phyloP scores from a whole-genome alignment of 2,888 invertebrate genomes.

The Beris chalybata region DNA sequence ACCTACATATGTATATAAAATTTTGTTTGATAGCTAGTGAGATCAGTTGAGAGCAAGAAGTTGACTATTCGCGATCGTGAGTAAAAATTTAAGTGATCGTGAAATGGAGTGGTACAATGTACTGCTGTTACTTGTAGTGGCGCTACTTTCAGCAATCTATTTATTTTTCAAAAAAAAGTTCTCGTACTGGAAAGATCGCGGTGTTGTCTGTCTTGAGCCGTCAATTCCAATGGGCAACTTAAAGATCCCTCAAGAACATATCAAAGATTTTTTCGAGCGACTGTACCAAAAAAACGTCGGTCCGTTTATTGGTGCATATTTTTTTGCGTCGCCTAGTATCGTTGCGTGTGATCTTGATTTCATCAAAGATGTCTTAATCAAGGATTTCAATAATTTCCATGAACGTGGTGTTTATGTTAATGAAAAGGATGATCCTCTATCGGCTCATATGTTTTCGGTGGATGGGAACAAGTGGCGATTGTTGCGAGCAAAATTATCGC shows the following conservation, averaged over 20 bases:
- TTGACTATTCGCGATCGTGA: too few relatives aligned
- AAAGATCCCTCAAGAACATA: constrained; percentile 22
- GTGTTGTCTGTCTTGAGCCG: constrained; percentile 40
- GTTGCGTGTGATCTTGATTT: constrained; percentile 42
- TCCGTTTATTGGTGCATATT: constrained; percentile 36
- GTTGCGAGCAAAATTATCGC: constrained; percentile 51
- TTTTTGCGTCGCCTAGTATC: constrained; percentile 34
- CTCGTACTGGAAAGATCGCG: constrained; percentile 44
- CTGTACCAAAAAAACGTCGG: constrained; percentile 42
- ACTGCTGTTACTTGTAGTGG: not conserved
- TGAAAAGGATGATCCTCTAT: constrained; percentile 45
- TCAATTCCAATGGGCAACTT: constrained; percentile 45
- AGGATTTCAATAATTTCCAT: constrained; percentile 47
- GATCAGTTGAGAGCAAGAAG: too few relatives aligned
- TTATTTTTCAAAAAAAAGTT: constrained; percentile 29
- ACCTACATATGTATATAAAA: too few relatives aligned
- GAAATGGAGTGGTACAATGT: constrained; percentile 4
- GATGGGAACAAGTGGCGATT: constrained; percentile 53
- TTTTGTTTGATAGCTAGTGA: too few relatives aligned
- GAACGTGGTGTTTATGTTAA: constrained; percentile 44
- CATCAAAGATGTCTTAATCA: constrained; percentile 44
- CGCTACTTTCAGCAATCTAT: not conserved
- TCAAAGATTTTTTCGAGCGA: constrained; percentile 27
- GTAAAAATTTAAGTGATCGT: too few relatives aligned
- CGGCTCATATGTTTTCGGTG: constrained; percentile 44